Evolutionary conservation across 30 jellyfish, hydroid and myxozoan species (phyloP).

Genomic region (Hydractinia echinata): DNA sequence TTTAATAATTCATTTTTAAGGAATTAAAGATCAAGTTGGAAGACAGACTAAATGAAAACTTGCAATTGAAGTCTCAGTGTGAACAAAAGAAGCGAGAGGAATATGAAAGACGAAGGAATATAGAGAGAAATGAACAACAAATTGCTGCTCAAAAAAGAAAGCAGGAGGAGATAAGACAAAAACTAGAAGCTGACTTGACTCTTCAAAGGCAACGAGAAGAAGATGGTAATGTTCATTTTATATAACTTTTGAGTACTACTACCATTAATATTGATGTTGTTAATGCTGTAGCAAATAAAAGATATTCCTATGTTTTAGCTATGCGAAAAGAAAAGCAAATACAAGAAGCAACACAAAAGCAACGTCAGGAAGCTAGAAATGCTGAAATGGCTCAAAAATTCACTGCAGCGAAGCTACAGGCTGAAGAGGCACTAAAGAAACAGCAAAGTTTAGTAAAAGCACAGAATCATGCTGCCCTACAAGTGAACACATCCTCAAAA

Average conservation of each 20-base stretch:
- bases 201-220: conserved; percentile 67
- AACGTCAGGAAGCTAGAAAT: conserved; percentile 51
- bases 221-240: conserved; percentile 33
- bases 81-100: conserved; percentile 15
- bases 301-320: conserved; percentile 19
- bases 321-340: conserved; percentile 63
- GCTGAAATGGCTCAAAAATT: conserved; percentile 51
- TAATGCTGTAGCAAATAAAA: neutral
- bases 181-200: conserved; percentile 60
- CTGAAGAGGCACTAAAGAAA: conserved; percentile 58
- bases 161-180: conserved; percentile 52
- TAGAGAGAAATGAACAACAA: neutral
- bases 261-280: neutral
- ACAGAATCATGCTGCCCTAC: conserved; percentile 34
- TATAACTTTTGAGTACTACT: too few relatives aligned
- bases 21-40: conserved; percentile 2
- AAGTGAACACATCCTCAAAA: conserved; percentile 29
- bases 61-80: conserved; percentile 5
- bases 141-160: conserved; percentile 46
- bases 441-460: conserved; percentile 37
- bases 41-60: conserved; percentile 8
- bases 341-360: conserved; percentile 66
- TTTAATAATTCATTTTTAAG: neutral
- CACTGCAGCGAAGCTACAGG: conserved; percentile 61
- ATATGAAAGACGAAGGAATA: neutral